phyloP scores from a whole-genome alignment of 2,797 vertebrate species.

The Chelmon rostratus region DNA sequence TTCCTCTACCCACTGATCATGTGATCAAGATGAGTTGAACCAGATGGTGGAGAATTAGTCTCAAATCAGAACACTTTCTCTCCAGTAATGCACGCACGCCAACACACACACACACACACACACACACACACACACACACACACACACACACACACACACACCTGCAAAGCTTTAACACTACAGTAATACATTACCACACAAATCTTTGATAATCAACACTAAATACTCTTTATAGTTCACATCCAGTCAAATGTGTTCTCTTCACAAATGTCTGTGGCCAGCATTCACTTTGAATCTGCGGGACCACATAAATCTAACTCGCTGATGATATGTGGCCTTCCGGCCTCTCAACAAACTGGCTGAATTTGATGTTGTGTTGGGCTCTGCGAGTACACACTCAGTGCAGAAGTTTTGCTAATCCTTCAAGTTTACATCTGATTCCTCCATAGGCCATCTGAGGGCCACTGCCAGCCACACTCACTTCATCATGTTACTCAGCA shows the following conservation, averaged over 20 bases:
- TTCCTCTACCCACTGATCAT: slow-evolving; percentile 58
- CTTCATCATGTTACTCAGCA: slow-evolving; percentile 64
- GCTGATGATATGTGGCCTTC: not conserved
- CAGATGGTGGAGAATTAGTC: slow-evolving; percentile 72
- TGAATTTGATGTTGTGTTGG: slow-evolving; percentile 9
- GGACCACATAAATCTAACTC: not conserved
- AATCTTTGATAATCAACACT: not conserved
- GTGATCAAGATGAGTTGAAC: slow-evolving; percentile 70
- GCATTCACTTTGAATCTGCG: slow-evolving; percentile 12
- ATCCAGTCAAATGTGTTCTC: slow-evolving; percentile 4
- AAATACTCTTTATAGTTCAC: slow-evolving; percentile 7
- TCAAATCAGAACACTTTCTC: slow-evolving; percentile 35
- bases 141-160: not conserved
- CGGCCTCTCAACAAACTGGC: slow-evolving; percentile 17
- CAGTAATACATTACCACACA: slow-evolving; percentile 11
- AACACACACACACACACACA: slow-evolving; percentile 5
- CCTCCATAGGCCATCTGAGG: slow-evolving; percentile 55
- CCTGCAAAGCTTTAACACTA: slow-evolving; percentile 17
- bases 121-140: not conserved
- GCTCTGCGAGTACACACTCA: slow-evolving; percentile 48
- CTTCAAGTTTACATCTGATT: slow-evolving; percentile 59
- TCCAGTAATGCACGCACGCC: not conserved
- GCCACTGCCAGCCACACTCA: slow-evolving; percentile 71
- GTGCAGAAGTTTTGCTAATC: slow-evolving; percentile 48
- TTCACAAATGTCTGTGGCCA: not conserved